Evolutionary conservation across 2,797 vertebrate species (phyloP).

Genomic region (Melanotaenia boesemani): DNA sequence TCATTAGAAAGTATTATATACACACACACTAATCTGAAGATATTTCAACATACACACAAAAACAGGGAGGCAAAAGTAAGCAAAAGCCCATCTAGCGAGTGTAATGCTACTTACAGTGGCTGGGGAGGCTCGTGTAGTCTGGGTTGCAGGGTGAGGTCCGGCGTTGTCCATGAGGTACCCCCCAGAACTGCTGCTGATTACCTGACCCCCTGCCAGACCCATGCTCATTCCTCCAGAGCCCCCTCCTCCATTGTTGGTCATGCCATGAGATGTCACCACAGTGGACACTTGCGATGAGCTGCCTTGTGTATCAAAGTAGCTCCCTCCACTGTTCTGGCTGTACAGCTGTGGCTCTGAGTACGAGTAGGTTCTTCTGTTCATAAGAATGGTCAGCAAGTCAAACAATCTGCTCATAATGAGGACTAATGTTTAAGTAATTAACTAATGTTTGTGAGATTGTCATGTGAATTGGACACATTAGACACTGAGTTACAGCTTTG

Average conservation of each 20-base stretch:
- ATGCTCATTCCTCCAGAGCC: constrained; percentile 90
- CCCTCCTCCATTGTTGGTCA: constrained; percentile 91
- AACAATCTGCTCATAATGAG: neutral
- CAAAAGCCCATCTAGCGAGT: neutral
- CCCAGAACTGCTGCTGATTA: constrained; percentile 94
- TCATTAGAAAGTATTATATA: constrained; percentile 1
- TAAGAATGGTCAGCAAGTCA: constrained; percentile 38
- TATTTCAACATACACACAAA: constrained; percentile 27
- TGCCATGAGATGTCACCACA: constrained; percentile 90
- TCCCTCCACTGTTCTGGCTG: constrained; percentile 90
- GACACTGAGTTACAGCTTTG: neutral
- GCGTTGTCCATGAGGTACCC: constrained; percentile 91
- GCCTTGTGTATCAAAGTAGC: constrained; percentile 94
- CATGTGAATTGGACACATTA: neutral
- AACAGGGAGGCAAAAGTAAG: constrained; percentile 19
- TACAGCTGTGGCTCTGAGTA: constrained; percentile 96
- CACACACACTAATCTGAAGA: neutral
- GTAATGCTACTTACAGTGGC: constrained; percentile 89
- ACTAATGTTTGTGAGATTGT: neutral
- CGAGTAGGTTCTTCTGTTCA: constrained; percentile 90
- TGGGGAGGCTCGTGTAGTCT: constrained; percentile 94
- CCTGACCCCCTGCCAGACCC: constrained; percentile 92
- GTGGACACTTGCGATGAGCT: constrained; percentile 92
- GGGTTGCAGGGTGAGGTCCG: constrained; percentile 89
- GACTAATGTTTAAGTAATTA: neutral